phyloP scores from a whole-genome alignment of 2,797 vertebrate genomes.

The Pseudocheirus occidentalis region DNA sequence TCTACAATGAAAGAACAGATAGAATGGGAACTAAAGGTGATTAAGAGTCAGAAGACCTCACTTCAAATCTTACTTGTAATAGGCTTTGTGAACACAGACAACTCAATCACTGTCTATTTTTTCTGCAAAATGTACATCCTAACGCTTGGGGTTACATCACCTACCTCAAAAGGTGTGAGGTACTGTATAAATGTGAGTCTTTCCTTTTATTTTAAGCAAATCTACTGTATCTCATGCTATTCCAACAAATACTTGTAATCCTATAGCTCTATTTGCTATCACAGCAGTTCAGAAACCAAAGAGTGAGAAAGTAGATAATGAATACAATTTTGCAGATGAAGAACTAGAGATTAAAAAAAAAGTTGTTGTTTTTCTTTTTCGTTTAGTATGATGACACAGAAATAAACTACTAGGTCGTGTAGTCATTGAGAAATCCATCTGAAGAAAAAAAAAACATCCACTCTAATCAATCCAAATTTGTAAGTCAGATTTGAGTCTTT shows the following conservation, averaged over 20 bases:
- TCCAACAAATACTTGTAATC: neutral
- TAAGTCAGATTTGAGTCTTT: neutral
- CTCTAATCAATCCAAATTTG: neutral
- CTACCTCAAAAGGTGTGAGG: too few species aligned
- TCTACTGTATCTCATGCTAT: too few species aligned
- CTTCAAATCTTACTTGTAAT: neutral
- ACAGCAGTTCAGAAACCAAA: neutral
- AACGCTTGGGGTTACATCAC: neutral
- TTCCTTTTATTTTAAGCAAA: neutral
- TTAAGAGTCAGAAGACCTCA: neutral
- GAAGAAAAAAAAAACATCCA: neutral
- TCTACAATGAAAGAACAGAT: neutral
- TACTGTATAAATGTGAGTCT: neutral
- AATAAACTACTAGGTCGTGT: neutral
- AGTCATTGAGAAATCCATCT: neutral
- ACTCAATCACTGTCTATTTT: neutral
- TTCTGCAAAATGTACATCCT: too few species aligned
- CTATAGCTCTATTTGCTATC: neutral
- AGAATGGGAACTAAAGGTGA: neutral
- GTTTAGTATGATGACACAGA: neutral
- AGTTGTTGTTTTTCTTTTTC: too few species aligned
- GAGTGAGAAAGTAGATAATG: neutral
- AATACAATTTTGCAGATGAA: neutral
- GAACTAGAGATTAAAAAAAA: neutral
- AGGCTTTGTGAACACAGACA: neutral